Conservation (phyloP, 1,140 invertebrate genomes). For the Paraescarpia echinospica region DNA sequence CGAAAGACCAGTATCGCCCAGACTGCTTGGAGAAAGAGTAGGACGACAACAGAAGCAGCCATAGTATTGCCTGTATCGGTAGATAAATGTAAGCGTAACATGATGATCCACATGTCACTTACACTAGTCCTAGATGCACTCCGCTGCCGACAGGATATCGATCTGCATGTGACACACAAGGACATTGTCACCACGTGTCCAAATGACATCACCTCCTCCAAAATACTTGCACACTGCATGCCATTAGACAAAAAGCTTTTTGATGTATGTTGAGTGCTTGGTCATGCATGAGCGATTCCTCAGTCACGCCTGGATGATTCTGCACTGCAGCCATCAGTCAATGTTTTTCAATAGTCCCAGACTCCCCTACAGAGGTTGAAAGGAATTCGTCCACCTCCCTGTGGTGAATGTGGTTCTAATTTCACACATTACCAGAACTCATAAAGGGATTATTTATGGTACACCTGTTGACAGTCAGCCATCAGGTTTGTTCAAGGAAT, state of each 20-base stretch:
- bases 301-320: neutral
- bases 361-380: neutral
- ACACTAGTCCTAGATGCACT: neutral
- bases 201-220: neutral
- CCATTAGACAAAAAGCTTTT: conserved; percentile 6
- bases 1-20: too few relatives aligned
- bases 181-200: neutral
- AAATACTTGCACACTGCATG: neutral
- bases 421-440: neutral
- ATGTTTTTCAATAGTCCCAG: neutral
- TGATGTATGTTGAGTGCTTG: neutral
- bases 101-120: neutral
- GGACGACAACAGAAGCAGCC: too few relatives aligned
- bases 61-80: neutral
- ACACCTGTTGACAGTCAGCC: neutral
- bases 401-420: neutral
- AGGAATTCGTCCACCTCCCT: neutral
- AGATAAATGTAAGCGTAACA: neutral
- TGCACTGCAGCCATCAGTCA: neutral
- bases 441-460: neutral
- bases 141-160: neutral
- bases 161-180: neutral
- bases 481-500: neutral
- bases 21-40: too few relatives aligned
- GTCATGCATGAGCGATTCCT: neutral